Percentiles rank a stretch among this genome's conserved stretches.
phyloP scores from a whole-genome alignment of 2,797 vertebrate genomes.

The Tympanoctomys barrerae region DNA sequence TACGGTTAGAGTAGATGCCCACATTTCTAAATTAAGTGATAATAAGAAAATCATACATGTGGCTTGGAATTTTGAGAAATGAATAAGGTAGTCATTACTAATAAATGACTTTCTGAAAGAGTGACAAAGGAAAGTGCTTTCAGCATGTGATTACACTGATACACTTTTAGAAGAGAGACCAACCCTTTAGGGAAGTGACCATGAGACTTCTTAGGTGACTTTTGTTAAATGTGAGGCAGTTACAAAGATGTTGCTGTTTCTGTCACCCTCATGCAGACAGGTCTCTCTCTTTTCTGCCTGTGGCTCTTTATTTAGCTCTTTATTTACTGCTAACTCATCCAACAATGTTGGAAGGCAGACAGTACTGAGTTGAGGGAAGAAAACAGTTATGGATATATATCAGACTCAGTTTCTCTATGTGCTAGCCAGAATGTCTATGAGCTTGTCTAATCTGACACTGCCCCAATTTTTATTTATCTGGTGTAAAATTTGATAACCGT shows the following conservation, averaged over 20 bases:
- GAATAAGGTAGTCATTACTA: background rate
- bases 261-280: background rate
- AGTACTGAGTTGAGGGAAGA: background rate
- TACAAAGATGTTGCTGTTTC: background rate
- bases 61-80: background rate
- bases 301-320: background rate
- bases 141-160: background rate
- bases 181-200: background rate
- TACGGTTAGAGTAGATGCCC: background rate
- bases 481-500: background rate
- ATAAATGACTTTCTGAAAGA: background rate
- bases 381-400: background rate
- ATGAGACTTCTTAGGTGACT: background rate
- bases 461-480: background rate
- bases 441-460: background rate
- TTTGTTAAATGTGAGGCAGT: background rate
- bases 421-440: background rate
- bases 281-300: background rate
- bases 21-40: background rate
- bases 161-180: background rate
- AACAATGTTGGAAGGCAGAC: background rate
- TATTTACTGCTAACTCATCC: background rate
- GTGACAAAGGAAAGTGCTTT: background rate
- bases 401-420: conserved; percentile 10
- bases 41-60: background rate